phyloP scores from a whole-genome alignment of 2,888 invertebrate species.

The Hirtodrosophila alboralis region DNA sequence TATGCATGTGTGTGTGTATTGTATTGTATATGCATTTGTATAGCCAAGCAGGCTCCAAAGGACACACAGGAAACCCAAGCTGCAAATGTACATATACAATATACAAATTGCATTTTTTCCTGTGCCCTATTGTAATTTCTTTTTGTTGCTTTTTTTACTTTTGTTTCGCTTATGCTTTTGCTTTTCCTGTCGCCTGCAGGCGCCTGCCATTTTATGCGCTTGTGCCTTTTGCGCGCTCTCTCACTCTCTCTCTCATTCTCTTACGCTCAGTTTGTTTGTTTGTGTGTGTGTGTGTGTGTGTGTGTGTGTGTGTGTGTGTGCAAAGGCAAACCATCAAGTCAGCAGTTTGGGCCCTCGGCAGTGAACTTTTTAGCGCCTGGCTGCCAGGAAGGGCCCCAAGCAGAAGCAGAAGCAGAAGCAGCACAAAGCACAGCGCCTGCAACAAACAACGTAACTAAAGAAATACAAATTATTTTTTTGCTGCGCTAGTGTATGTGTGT shows the following conservation, averaged over 20 bases:
- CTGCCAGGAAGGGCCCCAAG: conserved; percentile 53
- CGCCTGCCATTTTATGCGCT: conserved; percentile 31
- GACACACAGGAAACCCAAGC: conserved; percentile 32
- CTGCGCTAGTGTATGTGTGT: conserved; percentile 15
- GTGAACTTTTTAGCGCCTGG: conserved; percentile 66
- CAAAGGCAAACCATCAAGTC: conserved; percentile 34
- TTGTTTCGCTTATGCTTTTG: conserved; percentile 10
- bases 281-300: conserved; percentile 21
- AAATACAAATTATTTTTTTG: too few relatives aligned
- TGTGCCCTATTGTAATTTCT: conserved; percentile 36
- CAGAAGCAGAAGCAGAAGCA: conserved; percentile 20
- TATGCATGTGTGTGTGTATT: conserved; percentile 8
- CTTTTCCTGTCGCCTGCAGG: conserved; percentile 13
- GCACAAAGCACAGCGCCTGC: conserved; percentile 18
- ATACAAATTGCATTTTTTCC: conserved; percentile 75
- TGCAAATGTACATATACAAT: conserved; percentile 35
- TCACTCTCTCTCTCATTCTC: conserved; percentile 5
- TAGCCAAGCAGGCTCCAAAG: conserved; percentile 42
- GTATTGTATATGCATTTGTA: conserved; percentile 12
- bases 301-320: conserved; percentile 16
- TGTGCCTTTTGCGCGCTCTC: conserved; percentile 27
- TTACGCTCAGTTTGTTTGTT: background rate
- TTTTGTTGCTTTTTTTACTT: conserved; percentile 8
- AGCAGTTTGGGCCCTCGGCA: conserved; percentile 66
- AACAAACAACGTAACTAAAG: conserved; percentile 8